These are phyloP conservation scores for Hypolimnas misippus DNA, from an alignment of 2,888 invertebrate species.

Conservation along the genomic window DNA sequence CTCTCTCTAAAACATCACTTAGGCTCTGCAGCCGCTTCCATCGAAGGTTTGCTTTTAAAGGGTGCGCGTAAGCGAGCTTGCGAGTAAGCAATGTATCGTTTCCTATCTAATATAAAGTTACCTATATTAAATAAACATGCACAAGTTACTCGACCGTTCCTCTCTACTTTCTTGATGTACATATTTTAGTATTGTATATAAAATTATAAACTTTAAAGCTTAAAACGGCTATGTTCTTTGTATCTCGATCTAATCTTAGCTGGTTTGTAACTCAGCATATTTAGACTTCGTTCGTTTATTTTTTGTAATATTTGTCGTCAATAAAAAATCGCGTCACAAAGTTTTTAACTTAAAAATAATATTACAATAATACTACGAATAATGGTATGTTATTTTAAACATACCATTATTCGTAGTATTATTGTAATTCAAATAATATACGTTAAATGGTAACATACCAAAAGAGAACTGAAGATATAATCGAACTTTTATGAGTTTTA, in stretches of 20 bases:
- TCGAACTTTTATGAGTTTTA: not conserved
- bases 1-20: constrained; percentile 61
- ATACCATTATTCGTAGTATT: too few relatives aligned
- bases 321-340: too few relatives aligned
- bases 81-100: constrained; percentile 51
- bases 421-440: too few relatives aligned
- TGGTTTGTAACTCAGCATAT: not conserved
- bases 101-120: constrained; percentile 29
- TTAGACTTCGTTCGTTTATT: too few relatives aligned
- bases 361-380: too few relatives aligned
- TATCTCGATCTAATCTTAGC: not conserved
- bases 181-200: constrained; percentile 22
- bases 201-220: constrained; percentile 4
- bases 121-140: constrained; percentile 32
- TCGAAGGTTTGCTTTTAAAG: constrained; percentile 60
- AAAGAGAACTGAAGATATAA: too few relatives aligned
- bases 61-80: constrained; percentile 48
- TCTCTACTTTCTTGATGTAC: constrained; percentile 34
- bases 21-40: constrained; percentile 62
- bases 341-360: too few relatives aligned
- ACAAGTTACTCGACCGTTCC: constrained; percentile 38
- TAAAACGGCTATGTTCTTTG: not conserved
- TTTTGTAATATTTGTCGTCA: too few relatives aligned
- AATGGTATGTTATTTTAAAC: too few relatives aligned
- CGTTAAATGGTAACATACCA: too few relatives aligned